Conservation (phyloP, 2,888 invertebrate species). For the Diarsia brunnea region DNA sequence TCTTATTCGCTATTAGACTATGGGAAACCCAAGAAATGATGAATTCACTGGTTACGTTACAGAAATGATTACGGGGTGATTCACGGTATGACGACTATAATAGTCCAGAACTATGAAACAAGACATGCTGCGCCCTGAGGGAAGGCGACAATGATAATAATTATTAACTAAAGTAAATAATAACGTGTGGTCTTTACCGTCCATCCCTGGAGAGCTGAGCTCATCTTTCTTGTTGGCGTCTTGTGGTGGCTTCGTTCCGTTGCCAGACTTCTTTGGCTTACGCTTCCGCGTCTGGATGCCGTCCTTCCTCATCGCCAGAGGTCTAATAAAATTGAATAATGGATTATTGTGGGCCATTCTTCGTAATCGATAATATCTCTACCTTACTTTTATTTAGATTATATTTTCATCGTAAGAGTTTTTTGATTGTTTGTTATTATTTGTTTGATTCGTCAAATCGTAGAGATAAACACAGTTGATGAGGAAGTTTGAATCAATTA, state of each 20-base stretch:
- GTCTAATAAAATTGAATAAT: slow-evolving; percentile 87
- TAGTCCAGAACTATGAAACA: neutral
- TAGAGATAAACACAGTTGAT: neutral
- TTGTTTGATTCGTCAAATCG: neutral
- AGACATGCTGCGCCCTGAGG: neutral
- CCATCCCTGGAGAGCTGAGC: slow-evolving; percentile 85
- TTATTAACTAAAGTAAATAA: no score
- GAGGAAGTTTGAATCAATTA: neutral
- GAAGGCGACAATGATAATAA: neutral
- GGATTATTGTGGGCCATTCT: neutral
- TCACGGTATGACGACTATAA: neutral
- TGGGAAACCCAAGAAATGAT: neutral
- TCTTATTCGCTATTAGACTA: neutral
- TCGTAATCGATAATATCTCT: neutral
- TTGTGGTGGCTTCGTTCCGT: slow-evolving; percentile 83
- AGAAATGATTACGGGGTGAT: neutral
- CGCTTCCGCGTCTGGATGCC: slow-evolving; percentile 99
- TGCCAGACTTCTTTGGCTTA: slow-evolving; percentile 95
- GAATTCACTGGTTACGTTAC: neutral
- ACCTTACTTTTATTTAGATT: neutral
- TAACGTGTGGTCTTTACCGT: slow-evolving; percentile 75
- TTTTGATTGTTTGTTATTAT: neutral
- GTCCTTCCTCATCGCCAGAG: slow-evolving; percentile 98
- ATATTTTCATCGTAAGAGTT: neutral
- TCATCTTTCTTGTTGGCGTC: slow-evolving; percentile 86